Base-by-base conservation (phyloP, 2,113 vertebrate species). In the Dryoscopus gambensis region DNA sequence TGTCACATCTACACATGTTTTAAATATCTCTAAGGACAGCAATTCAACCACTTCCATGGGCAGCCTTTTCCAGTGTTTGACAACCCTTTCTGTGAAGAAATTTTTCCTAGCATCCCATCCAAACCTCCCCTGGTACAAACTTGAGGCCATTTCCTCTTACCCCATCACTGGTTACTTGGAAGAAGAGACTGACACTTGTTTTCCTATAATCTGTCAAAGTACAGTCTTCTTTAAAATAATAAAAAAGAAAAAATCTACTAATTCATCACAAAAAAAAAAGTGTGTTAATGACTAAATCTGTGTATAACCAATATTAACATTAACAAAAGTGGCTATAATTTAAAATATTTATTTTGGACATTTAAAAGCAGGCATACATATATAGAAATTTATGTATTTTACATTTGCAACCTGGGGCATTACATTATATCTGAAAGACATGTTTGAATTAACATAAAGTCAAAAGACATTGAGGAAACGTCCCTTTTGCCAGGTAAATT, bases 141-240 rank as follows among this genome's bases (percentile, higher is more conserved):
- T 25, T 76, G 62, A 47, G 17, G 19, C 9, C 14, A 27, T 47
- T 82, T 68, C 4, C 6, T 60, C 21, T 60, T 60, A 8, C 68
- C 9, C 6, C 6, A 2, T 7, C 13, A 17, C 6, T 1, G 3
- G 5, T 39, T n/a, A 25, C 16, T 31, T 47, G 16, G 28, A 23
- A 40, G 30, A 60, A 68, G 30, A 35, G 24, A 47, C 13, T 40
- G 53, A 47, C 16, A 21, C 5, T 40, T 64, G 30, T 4, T 37
- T 68, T 49, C 28, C 10, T 79, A 47, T 73, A n/a, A 50, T 37
- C 55, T 52, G 27, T 63, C 55, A 83, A 92, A 55, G 79, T n/a
- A 49, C 1, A 63, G 7, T 57, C 44, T 67, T 78, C 22, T 64
- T 75, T 46, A 64, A 88, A 90, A 95, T 9, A 67, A 28, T 6